phyloP scores from a whole-genome alignment of 1,140 invertebrate species.

The Drosophila prosaltans region DNA sequence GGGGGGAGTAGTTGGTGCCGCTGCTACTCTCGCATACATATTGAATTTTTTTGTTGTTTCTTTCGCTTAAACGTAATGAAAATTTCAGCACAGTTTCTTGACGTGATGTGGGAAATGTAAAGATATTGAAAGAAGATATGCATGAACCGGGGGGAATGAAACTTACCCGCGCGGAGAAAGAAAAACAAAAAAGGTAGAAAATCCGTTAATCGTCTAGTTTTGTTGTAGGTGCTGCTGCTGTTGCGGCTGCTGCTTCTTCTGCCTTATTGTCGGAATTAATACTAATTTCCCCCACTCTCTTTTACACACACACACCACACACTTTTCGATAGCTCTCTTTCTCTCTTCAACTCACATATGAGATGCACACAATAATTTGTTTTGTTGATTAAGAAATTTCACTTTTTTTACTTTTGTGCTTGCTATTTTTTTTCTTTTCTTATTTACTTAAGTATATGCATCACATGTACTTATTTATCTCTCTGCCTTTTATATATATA shows the following conservation, averaged over 20 bases:
- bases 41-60: conserved; percentile 61
- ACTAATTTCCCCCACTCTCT: conserved; percentile 48
- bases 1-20: conserved; percentile 20
- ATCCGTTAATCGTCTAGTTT: conserved; percentile 62
- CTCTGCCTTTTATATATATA: conserved; percentile 30
- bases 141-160: conserved; percentile 6
- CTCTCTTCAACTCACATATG: conserved; percentile 11
- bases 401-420: conserved; percentile 52
- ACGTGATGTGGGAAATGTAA: conserved; percentile 16
- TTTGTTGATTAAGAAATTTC: conserved; percentile 54
- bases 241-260: conserved; percentile 39
- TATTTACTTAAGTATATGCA: conserved; percentile 42
- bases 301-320: conserved; percentile 20
- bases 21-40: conserved; percentile 67
- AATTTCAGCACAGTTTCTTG: conserved; percentile 66
- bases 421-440: conserved; percentile 52
- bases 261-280: conserved; percentile 57
- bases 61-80: conserved; percentile 66
- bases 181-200: conserved; percentile 55
- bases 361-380: conserved; percentile 38
- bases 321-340: background rate
- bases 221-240: conserved; percentile 34
- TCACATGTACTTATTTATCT: conserved; percentile 47
- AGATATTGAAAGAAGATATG: conserved; percentile 12
- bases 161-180: conserved; percentile 65